phyloP scores from a whole-genome alignment of 2,888 invertebrate genomes.

The Torymus aiolomorphi region DNA sequence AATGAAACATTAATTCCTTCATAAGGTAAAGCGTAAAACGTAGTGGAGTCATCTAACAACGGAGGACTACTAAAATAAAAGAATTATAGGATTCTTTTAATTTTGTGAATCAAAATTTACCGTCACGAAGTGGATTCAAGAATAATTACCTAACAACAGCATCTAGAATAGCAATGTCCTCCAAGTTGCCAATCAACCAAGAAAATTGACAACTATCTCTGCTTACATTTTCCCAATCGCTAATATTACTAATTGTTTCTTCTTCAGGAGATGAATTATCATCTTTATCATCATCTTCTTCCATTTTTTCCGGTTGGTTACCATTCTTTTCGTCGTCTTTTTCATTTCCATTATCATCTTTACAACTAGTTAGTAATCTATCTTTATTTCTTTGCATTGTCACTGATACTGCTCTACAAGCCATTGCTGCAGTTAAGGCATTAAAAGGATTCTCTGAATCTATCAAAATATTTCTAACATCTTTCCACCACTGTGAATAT shows the following conservation, averaged over 20 bases:
- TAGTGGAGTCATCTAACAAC: constrained; percentile 65
- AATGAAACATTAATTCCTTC: constrained; percentile 71
- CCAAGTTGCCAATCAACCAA: constrained; percentile 89
- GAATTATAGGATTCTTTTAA: constrained; percentile 12
- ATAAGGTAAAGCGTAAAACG: constrained; percentile 68
- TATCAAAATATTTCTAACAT: constrained; percentile 83
- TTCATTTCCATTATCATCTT: constrained; percentile 65
- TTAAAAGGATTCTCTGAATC: constrained; percentile 86
- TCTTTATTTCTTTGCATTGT: constrained; percentile 76
- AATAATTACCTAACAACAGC: constrained; percentile 78
- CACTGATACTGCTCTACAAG: constrained; percentile 86
- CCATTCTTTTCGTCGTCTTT: constrained; percentile 61
- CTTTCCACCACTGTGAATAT: constrained; percentile 89
- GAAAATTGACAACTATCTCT: constrained; percentile 93
- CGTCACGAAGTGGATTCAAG: background rate
- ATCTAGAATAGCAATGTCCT: constrained; percentile 89
- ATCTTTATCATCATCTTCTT: constrained; percentile 72
- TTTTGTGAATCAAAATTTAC: constrained; percentile 1
- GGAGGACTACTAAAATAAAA: constrained; percentile 65
- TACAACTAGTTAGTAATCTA: constrained; percentile 55
- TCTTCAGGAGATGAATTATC: constrained; percentile 74
- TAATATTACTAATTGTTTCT: constrained; percentile 74
- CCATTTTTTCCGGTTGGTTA: constrained; percentile 63
- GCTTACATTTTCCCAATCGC: constrained; percentile 88
- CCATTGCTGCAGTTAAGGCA: constrained; percentile 88